Percentiles rank a stretch among this genome's conserved stretches.
phyloP scores from a whole-genome alignment of 1,140 invertebrate species.

The Drosophila lacertosa region DNA sequence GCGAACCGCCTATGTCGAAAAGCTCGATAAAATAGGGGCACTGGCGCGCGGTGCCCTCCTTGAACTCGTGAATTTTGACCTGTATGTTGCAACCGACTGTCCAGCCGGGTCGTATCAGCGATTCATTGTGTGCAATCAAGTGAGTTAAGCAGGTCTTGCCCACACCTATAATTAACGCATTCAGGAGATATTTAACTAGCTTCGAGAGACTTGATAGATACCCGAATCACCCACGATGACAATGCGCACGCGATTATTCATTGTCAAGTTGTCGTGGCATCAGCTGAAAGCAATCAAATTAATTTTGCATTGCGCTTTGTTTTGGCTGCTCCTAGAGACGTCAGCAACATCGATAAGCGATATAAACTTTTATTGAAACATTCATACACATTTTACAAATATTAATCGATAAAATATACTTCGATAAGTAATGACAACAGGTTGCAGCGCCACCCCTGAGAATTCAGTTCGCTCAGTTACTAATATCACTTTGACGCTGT shows the following conservation, averaged over 20 bases:
- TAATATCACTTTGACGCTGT: slow-evolving; percentile 38
- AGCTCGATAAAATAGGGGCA: slow-evolving; percentile 97
- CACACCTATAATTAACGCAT: slow-evolving; percentile 87
- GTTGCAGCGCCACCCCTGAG: slow-evolving; percentile 50
- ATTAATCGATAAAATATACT: slow-evolving; percentile 20
- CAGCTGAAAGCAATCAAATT: background rate
- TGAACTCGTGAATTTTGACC: slow-evolving; percentile 97
- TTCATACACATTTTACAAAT: background rate
- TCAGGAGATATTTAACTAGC: background rate
- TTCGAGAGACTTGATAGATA: slow-evolving; percentile 76
- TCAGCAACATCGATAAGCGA: background rate
- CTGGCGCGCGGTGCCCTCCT: slow-evolving; percentile 96
- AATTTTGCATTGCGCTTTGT: slow-evolving; percentile 5
- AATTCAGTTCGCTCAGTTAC: slow-evolving; percentile 42
- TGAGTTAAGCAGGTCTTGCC: slow-evolving; percentile 98
- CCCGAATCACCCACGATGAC: slow-evolving; percentile 97
- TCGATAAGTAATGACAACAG: slow-evolving; percentile 39
- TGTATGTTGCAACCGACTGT: slow-evolving; percentile 98
- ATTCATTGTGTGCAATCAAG: slow-evolving; percentile 94
- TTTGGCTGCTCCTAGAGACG: background rate
- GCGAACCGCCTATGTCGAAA: slow-evolving; percentile 98
- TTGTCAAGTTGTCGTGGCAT: slow-evolving; percentile 86
- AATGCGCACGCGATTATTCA: slow-evolving; percentile 88
- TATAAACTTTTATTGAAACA: background rate
- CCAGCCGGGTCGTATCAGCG: slow-evolving; percentile 93